phyloP scores from a whole-genome alignment of 2,113 vertebrate genomes.

The Donacobius atricapilla region DNA sequence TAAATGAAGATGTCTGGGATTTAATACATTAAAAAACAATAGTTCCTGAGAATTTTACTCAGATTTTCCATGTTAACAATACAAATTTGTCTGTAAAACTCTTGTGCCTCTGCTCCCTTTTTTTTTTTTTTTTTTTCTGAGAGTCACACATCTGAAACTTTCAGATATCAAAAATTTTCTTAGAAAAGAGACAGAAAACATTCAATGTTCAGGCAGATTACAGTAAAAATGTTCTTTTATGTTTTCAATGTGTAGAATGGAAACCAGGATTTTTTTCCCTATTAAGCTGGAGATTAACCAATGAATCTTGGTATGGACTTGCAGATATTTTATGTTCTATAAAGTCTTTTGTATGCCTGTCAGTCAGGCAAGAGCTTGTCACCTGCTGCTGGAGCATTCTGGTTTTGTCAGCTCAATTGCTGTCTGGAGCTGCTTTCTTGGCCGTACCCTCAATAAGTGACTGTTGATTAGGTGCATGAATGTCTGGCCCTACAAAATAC shows the following conservation, averaged over 20 bases:
- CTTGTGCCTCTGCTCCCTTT: neutral
- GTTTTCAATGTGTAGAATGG: neutral
- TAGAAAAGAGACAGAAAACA: neutral
- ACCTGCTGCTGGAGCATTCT: neutral
- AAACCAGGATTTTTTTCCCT: neutral
- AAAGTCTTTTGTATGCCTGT: neutral
- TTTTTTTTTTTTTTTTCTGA: neutral
- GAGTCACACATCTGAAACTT: neutral
- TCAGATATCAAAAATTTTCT: neutral
- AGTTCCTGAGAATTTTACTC: neutral
- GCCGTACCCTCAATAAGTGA: neutral
- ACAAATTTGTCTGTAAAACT: neutral
- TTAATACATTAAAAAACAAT: neutral
- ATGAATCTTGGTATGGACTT: neutral
- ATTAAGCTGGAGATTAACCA: neutral
- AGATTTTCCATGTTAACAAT: constrained; percentile 12
- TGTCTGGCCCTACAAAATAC: neutral
- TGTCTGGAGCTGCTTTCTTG: neutral
- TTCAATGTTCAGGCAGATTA: neutral
- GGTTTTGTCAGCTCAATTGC: neutral
- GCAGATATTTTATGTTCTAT: neutral
- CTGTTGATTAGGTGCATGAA: neutral
- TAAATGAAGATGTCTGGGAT: neutral
- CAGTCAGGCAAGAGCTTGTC: neutral
- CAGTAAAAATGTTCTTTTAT: neutral